Evolutionary conservation across 2,113 vertebrate genomes (phyloP), one percentile per base, ranked within the genome.

Genomic region (Bungarus multicinctus): DNA sequence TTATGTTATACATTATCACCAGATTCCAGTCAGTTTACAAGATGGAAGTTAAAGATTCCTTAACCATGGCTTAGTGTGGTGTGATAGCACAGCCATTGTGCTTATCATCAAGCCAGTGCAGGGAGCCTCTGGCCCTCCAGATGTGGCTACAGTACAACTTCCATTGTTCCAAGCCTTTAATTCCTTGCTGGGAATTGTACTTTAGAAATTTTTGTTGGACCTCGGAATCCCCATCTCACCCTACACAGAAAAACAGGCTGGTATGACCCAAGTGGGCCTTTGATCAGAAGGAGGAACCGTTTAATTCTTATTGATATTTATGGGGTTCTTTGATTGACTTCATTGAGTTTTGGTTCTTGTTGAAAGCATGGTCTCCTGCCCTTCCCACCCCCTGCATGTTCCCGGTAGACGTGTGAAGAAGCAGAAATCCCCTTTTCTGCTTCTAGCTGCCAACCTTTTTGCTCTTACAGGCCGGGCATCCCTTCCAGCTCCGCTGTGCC

Each of bases 401-500:
- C 8, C 16, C 20, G 16, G 6, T 8, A 81, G 69, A 81, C 20
- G n/a, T 14, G 2, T 9, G 27, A 6, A 69, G 18, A 30, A 20
- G 39, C 20, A 74, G 60, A 20, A 88, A 4, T 18, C 30, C 16
- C 27, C n/a, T 10, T 23, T 47, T 25, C 58, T 55, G 22, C 20
- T 34, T 90, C 86, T 14, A 39, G 90, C 47, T 27, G 10, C 53
- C 16, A 6, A 39, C 30, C 22, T 43, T 39, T 0, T 0, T 0
- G 5, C 25, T 50, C 57, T 87, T 57, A 0, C 96, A 99, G 99
- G 99, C 98, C 0, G 98, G 98, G 0, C 98, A 99, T 54, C 98
- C 98, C 0, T 99, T 99, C 97, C 98, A 98, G 94, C 97, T 98
- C 92, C 97, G 97, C 74, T 99, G 98, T 4, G 97, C 98, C 92